These are phyloP conservation scores for Hirudo medicinalis DNA, from an alignment of 1,140 invertebrate species.

Conservation along the genomic window DNA sequence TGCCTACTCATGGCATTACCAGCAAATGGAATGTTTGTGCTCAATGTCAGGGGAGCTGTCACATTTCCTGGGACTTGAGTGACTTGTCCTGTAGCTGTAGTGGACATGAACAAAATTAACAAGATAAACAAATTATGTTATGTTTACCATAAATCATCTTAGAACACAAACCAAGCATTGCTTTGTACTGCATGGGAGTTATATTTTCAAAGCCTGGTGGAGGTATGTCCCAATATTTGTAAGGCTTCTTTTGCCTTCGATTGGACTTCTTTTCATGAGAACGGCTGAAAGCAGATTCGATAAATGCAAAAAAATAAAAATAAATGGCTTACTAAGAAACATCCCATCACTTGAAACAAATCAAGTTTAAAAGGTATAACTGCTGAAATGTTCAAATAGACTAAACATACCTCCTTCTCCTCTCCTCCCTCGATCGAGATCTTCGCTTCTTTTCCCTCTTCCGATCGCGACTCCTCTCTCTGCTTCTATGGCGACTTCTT, in stretches of 20 bases:
- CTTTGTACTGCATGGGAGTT: conserved; percentile 74
- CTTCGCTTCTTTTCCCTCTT: conserved; percentile 9
- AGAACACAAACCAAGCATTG: conserved; percentile 20
- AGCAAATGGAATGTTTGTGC: conserved; percentile 61
- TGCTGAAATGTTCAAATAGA: neutral
- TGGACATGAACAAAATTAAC: neutral
- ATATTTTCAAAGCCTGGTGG: conserved; percentile 97
- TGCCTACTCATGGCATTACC: conserved; percentile 95
- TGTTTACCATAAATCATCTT: neutral
- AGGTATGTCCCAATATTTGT: conserved; percentile 95
- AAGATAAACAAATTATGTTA: neutral
- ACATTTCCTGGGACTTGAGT: neutral
- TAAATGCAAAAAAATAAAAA: neutral
- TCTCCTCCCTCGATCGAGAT: conserved; percentile 8
- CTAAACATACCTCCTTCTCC: neutral
- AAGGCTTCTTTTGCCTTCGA: conserved; percentile 35
- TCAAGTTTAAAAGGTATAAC: neutral
- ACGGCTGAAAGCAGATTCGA: neutral
- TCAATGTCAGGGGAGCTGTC: conserved; percentile 20
- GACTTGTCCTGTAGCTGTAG: neutral
- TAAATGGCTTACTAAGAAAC: neutral
- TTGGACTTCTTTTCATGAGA: conserved; percentile 10
- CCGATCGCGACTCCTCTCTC: neutral
- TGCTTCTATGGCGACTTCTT: conserved; percentile 3
- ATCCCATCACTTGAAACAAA: neutral